Conservation (phyloP, 2,113 vertebrate species). For the Alouatta palliata region DNA sequence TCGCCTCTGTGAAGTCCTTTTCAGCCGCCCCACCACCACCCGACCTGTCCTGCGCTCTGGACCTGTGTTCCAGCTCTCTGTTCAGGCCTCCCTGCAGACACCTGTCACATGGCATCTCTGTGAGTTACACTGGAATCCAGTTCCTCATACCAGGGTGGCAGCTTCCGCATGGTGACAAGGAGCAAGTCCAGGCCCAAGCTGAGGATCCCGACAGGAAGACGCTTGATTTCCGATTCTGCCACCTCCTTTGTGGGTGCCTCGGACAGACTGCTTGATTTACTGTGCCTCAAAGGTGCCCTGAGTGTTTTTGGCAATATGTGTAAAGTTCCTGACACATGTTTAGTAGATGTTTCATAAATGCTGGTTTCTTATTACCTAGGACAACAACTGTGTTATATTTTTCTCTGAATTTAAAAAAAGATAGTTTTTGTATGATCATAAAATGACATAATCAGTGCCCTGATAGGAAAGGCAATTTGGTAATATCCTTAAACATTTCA, state of each 20-base stretch:
- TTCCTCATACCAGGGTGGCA: slow-evolving; percentile 42
- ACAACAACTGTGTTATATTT: not conserved
- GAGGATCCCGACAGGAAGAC: not conserved
- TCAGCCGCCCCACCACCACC: too few relatives aligned
- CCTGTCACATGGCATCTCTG: not conserved
- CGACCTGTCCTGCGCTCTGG: not conserved
- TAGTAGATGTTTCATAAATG: not conserved
- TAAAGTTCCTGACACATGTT: not conserved
- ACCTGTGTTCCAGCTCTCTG: not conserved
- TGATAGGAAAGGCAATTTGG: not conserved
- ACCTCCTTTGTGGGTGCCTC: not conserved
- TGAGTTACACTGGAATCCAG: not conserved
- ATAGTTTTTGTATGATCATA: not conserved
- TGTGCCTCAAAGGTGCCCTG: not conserved
- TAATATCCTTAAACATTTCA: not conserved
- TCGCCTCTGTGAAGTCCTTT: not conserved
- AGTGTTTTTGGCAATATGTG: not conserved
- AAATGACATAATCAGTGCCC: not conserved
- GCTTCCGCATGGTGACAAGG: not conserved
- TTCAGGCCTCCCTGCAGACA: not conserved
- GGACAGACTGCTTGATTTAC: not conserved
- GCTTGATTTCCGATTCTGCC: not conserved
- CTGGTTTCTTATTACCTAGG: not conserved
- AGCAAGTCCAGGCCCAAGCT: not conserved
- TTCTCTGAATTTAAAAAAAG: slow-evolving; percentile 32